Evolutionary conservation across 2,888 invertebrate genomes (phyloP), one percentile per base, ranked within the genome.

Genomic region (Yponomeuta evonymella): DNA sequence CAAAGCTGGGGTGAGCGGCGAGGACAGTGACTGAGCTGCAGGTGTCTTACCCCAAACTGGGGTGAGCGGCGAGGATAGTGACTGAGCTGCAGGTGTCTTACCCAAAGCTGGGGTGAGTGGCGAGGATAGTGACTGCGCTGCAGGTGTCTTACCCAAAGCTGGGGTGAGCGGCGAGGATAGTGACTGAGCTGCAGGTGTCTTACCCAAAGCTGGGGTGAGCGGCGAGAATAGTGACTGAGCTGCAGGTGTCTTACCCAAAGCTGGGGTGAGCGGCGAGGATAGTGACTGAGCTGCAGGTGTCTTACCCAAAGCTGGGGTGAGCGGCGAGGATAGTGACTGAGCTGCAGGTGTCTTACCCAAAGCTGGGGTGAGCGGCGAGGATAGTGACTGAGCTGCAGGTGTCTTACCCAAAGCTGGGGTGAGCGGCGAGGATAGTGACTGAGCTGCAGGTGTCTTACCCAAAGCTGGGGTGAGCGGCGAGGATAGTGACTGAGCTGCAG

Each of bases 301-400:
- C 43, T 43, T 43, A 43, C 43, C 43, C 43, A 43, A 43, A 43
- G 43, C 8, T 1, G 0, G 8, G 8, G 43, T 0, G 43, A 43
- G 43, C 43, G 5, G 8, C 8, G 43, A 43, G 43, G 43, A 8
- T 1, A 5, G 33, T 33, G 33, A 33, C 33, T 33, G 5, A 33
- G 1, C 15, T 99, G 93, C 71, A 98, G 3, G 51, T 15, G 4
- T 74, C 74, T 76, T 79, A 94, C 94, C 97, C 71, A 98, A 89
- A 76, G 99, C 96, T 0, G 99, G 99, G 83, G 98, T 99, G 67
- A 99, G 92, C 0, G 99, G 99, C 0, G 99, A 97, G 1, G 99
- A 99, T 1, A 23, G 23, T 23, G 0, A 23, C 23, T 23, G 23
- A 23, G 1, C 33, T 33, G 33, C 33, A 33, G 8, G 43, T 8